Evolutionary conservation across 2,113 vertebrate species (phyloP), one percentile per base, ranked within the genome.

Genomic region (Puntigrus tetrazona): DNA sequence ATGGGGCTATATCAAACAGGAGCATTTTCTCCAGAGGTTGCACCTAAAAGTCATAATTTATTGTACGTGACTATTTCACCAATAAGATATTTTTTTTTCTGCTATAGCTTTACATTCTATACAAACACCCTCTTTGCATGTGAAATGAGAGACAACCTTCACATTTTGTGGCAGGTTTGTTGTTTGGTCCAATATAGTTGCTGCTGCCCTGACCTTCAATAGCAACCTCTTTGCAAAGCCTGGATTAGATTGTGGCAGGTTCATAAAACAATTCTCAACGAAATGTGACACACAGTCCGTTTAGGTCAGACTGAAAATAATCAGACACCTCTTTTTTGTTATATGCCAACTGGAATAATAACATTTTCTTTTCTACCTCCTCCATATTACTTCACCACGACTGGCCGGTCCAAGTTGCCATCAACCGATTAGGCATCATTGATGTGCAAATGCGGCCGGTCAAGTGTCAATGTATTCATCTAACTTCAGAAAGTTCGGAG

Each of bases 161-260:
- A 55, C 9, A 55, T 16, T 52, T 55, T 76, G 10, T 55, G 47
- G 25, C 4, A 22, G 6, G 18, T 57, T 77, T 77, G 10, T 25
- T 52, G 3, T 50, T 31, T 9, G 74, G 74, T 34, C 29, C 43
- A 31, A 29, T 75, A 50, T 34, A 75, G 16, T 75, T 75, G 27
- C 20, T 47, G 45, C 43, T 36, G 9, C 29, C 10, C 18, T 43
- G 38, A 73, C 75, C 34, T 61, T 78, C 34, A 55, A 52, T 77
- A 34, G 16, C 74, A 55, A 34, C 4, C 20, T 52, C n/a, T 61
- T 27, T 59, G 36, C 36, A 29, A 78, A 25, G 25, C 7, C 55
- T 43, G 77, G 14, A 27, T 63, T 79, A 14, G 2, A 38, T 57
- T 78, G 10, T 78, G 75, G 29, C 75, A 36, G 75, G 50, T 78